phyloP scores from a whole-genome alignment of 2,888 invertebrate genomes.

The Scrobipalpa atriplicella region DNA sequence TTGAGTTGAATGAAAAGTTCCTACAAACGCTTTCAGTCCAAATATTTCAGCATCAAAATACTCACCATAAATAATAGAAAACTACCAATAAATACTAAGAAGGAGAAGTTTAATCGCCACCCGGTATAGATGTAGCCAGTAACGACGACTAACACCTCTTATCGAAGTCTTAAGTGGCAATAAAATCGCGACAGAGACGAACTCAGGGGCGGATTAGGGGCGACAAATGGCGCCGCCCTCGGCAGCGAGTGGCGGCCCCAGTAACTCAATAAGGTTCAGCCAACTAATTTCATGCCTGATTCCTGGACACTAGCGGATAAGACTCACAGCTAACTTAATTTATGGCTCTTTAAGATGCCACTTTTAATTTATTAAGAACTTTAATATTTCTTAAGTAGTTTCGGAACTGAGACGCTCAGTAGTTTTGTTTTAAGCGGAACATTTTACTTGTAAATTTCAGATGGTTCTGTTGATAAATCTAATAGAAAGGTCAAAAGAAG shows the following conservation, averaged over 20 bases:
- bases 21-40: neutral
- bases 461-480: neutral
- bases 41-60: neutral
- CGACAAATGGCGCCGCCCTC: constrained; percentile 21
- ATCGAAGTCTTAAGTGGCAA: constrained; percentile 27
- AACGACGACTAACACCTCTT: constrained; percentile 27
- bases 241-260: neutral
- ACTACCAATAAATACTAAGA: constrained; percentile 14
- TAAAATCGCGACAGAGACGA: constrained; percentile 27
- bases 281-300: constrained; percentile 31
- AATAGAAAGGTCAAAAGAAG: neutral
- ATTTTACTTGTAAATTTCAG: neutral
- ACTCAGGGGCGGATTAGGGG: constrained; percentile 25
- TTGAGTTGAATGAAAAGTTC: neutral
- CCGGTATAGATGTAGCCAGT: constrained; percentile 12
- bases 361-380: constrained; percentile 28
- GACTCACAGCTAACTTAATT: constrained; percentile 25
- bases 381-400: constrained; percentile 22
- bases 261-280: constrained; percentile 33
- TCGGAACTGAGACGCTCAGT: neutral
- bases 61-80: constrained; percentile 8
- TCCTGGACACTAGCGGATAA: constrained; percentile 30
- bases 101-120: constrained; percentile 11
- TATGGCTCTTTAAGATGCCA: constrained; percentile 22
- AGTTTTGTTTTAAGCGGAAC: neutral